A percentile compares a stretch with the other conserved stretches of the same genome.
These are phyloP conservation scores for Timema podura DNA, from an alignment of 2,888 invertebrate genomes.

Conservation along the genomic window DNA sequence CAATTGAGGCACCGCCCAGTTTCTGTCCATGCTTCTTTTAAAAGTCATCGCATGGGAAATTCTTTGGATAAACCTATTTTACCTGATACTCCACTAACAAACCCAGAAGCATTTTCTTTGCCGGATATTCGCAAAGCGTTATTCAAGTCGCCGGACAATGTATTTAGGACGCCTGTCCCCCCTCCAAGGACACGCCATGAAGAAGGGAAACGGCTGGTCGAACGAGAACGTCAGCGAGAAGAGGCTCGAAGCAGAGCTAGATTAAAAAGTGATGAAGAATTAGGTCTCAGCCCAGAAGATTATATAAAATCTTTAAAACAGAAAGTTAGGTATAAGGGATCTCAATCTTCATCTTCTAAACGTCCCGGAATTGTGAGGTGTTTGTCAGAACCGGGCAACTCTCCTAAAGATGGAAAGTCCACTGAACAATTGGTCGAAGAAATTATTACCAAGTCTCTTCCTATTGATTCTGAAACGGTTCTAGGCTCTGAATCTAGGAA, in stretches of 20 bases:
- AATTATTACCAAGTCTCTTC: too few species aligned
- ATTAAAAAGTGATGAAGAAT: conserved; percentile 67
- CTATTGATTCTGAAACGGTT: too few species aligned
- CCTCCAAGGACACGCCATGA: conserved; percentile 49
- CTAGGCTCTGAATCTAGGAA: too few species aligned
- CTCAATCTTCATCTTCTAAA: conserved; percentile 6
- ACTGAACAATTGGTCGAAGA: too few species aligned
- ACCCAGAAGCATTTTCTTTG: conserved; percentile 45
- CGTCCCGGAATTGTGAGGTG: conserved; percentile 31
- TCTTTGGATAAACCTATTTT: conserved; percentile 18
- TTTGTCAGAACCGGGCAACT: conserved; percentile 23
- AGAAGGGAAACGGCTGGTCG: conserved; percentile 49
- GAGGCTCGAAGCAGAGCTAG: conserved; percentile 61
- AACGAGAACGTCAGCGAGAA: conserved; percentile 57
- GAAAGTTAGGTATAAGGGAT: conserved; percentile 39
- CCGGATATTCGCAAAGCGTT: conserved; percentile 46
- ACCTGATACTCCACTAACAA: conserved; percentile 38
- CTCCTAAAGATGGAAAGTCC: not conserved
- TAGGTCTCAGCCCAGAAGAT: conserved; percentile 67
- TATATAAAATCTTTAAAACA: conserved; percentile 54
- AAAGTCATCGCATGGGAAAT: conserved; percentile 21
- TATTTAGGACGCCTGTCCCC: conserved; percentile 51
- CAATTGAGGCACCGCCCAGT: conserved; percentile 30
- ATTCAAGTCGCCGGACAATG: conserved; percentile 38
- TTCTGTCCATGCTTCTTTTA: conserved; percentile 32